Conservation (phyloP, 2,888 invertebrate species). For the Diarsia dahlii region DNA sequence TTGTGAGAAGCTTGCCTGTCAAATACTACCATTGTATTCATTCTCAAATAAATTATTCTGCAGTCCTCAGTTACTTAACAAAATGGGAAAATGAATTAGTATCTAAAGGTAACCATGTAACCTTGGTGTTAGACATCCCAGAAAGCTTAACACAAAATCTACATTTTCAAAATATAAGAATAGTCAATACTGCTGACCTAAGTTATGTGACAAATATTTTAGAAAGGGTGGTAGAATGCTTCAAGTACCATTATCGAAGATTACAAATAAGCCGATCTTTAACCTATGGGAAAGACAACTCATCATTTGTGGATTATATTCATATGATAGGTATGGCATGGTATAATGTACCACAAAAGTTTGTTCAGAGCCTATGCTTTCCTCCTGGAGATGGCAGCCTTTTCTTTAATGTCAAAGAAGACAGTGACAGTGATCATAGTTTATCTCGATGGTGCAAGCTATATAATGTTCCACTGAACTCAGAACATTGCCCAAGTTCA, state of each 20-base stretch:
- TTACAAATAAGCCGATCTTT: conserved; percentile 70
- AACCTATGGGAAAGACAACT: conserved; percentile 64
- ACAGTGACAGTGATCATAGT: conserved; percentile 68
- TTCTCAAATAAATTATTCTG: conserved; percentile 65
- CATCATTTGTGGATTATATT: conserved; percentile 66
- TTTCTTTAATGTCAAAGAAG: conserved; percentile 64
- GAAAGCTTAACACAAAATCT: conserved; percentile 59
- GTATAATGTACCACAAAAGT: conserved; percentile 69
- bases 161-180: conserved; percentile 67
- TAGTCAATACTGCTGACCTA: conserved; percentile 62
- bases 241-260: conserved; percentile 74
- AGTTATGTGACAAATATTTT: conserved; percentile 65
- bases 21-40: conserved; percentile 68
- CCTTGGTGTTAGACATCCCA: conserved; percentile 68
- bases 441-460: conserved; percentile 70
- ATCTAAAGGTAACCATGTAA: conserved; percentile 60
- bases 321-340: conserved; percentile 73
- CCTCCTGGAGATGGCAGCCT: conserved; percentile 68
- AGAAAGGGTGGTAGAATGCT: conserved; percentile 69
- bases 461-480: conserved; percentile 66
- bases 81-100: conserved; percentile 71
- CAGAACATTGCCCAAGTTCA: conserved; percentile 55
- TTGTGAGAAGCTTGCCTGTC: conserved; percentile 69
- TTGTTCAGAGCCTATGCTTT: conserved; percentile 65
- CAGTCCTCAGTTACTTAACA: conserved; percentile 65